Evolutionary conservation across 2,888 invertebrate species (phyloP).

Genomic region (Conchocele bisecta): DNA sequence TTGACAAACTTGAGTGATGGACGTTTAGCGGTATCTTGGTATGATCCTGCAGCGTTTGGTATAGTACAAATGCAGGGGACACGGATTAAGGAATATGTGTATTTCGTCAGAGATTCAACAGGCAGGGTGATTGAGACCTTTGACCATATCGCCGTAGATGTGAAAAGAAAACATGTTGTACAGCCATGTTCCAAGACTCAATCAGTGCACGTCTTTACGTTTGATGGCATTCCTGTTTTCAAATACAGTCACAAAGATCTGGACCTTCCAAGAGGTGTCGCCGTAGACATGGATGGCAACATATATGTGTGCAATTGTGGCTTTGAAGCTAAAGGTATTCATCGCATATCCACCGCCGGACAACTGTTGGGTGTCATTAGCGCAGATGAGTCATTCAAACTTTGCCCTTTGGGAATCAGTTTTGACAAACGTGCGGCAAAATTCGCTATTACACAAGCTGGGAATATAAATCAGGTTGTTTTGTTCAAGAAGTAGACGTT

Average conservation of each 20-base stretch:
- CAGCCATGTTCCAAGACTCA: neutral
- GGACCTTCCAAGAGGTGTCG: neutral
- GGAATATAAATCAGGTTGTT: no score
- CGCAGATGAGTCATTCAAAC: no score
- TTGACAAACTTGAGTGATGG: no score
- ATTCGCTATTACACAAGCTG: no score
- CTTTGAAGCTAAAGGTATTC: no score
- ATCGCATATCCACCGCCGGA: no score
- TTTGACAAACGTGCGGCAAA: no score
- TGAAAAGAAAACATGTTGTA: neutral
- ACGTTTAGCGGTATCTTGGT: neutral
- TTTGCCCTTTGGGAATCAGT: no score
- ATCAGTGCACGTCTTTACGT: neutral
- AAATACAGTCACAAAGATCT: neutral
- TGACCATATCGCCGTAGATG: neutral
- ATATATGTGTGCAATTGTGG: neutral
- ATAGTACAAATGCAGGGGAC: neutral
- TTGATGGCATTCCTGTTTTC: neutral
- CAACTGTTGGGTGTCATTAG: no score
- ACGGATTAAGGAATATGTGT: neutral
- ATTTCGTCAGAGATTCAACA: neutral
- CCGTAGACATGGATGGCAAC: neutral
- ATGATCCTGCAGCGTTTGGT: slow-evolving; percentile 6
- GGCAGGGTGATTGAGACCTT: neutral
- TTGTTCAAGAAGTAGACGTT: no score